A percentile compares a stretch with the other conserved stretches of the same genome.
Conservation (phyloP, 2,888 invertebrate species). For the Limulus polyphemus region DNA sequence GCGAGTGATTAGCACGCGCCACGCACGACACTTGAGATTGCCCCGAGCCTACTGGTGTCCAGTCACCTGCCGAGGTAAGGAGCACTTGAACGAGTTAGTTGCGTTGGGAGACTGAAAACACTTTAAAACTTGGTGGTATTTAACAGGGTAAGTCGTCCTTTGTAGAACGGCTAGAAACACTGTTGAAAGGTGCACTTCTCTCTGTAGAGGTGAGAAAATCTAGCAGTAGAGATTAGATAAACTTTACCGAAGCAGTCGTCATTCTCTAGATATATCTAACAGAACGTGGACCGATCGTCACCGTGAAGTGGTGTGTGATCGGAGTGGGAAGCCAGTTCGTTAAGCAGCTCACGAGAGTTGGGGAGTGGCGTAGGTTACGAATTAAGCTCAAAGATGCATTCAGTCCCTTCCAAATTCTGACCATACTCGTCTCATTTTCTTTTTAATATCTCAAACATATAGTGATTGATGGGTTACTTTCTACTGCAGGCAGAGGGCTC, state of each 20-base stretch:
- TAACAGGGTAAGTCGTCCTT: no score
- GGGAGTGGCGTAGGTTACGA: not conserved
- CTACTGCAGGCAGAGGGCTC: constrained; percentile 4
- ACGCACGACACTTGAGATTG: constrained; percentile 8
- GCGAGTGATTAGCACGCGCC: not conserved
- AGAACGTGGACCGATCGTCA: no score
- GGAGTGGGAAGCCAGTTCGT: not conserved
- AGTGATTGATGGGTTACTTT: constrained; percentile 20
- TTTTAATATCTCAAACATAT: constrained; percentile 15
- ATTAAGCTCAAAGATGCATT: not conserved
- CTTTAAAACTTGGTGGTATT: no score
- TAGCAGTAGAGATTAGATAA: no score
- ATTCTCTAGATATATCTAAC: no score
- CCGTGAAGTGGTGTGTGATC: constrained; percentile 1
- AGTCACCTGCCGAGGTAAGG: not conserved
- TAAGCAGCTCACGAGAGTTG: not conserved
- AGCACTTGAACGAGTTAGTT: no score
- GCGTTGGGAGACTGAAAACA: no score
- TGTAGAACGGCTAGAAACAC: no score
- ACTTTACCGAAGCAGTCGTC: no score
- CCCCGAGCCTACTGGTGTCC: constrained; percentile 6
- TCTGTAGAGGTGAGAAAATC: no score
- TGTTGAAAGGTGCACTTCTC: no score
- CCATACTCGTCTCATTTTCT: not conserved
- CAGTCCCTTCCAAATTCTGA: not conserved